A percentile compares a stretch with the other conserved stretches of the same genome.
Evolutionary conservation across 2,797 vertebrate genomes (phyloP).

Genomic region (Ciconia nigra): DNA sequence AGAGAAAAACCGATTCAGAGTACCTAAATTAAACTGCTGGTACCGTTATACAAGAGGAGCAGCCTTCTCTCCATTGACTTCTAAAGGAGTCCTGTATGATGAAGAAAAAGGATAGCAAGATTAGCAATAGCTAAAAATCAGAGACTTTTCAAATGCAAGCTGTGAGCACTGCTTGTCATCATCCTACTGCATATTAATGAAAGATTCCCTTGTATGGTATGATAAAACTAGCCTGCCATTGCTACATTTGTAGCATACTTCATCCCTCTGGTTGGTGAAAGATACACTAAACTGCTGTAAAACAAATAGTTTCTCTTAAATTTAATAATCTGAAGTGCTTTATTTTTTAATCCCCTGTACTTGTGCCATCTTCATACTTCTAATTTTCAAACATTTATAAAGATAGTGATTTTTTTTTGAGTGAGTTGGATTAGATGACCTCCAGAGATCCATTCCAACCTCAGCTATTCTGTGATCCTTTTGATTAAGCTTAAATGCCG

Average conservation of each 20-base stretch:
- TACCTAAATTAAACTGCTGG: neutral
- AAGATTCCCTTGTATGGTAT: neutral
- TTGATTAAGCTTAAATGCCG: neutral
- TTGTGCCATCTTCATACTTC: neutral
- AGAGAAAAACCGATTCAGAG: neutral
- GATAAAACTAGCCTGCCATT: neutral
- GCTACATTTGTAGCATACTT: neutral
- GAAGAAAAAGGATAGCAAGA: neutral
- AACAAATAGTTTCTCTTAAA: neutral
- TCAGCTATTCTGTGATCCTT: neutral
- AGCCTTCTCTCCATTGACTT: neutral
- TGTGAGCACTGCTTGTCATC: fast-evolving
- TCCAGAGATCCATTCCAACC: neutral
- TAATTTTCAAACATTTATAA: neutral
- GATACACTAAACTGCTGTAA: too few species aligned
- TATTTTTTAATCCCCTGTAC: neutral
- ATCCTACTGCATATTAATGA: fast-evolving
- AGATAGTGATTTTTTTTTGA: too few species aligned
- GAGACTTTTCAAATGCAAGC: neutral
- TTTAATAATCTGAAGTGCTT: neutral
- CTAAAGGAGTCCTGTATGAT: neutral
- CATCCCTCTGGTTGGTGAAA: neutral
- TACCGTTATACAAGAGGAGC: neutral
- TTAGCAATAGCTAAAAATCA: neutral
- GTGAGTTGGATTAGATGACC: neutral